Percentiles rank a stretch among this genome's conserved stretches.
Conservation (phyloP, 2,113 vertebrate genomes). For the Semnornis frantzii region DNA sequence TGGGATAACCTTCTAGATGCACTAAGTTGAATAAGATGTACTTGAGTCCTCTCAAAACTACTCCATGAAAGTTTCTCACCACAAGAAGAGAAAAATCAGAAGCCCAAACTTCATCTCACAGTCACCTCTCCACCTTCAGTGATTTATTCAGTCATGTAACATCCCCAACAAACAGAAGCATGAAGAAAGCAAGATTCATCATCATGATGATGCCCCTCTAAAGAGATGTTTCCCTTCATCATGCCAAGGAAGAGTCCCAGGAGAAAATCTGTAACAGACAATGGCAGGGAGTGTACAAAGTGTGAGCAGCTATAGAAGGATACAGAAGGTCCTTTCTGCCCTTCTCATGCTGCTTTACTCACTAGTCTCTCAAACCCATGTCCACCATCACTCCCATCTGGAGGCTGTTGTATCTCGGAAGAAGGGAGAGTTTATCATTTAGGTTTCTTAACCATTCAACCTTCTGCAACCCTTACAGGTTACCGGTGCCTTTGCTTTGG, state of each 20-base stretch:
- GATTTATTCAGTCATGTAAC: background rate
- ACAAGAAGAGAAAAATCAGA: background rate
- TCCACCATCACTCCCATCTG: background rate
- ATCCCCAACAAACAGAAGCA: background rate
- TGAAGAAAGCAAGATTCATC: background rate
- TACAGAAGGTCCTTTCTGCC: background rate
- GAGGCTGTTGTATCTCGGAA: background rate
- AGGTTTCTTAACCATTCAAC: background rate
- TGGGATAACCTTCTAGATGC: background rate
- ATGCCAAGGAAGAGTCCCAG: background rate
- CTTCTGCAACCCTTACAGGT: background rate
- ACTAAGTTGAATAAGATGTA: background rate
- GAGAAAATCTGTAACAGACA: background rate
- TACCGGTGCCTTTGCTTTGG: background rate
- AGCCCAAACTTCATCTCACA: background rate
- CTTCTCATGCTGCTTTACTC: background rate
- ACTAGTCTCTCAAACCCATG: background rate
- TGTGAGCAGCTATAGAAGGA: background rate
- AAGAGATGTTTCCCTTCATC: background rate
- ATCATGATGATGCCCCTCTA: background rate
- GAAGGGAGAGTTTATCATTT: background rate
- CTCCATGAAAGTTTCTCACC: background rate
- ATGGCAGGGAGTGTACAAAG: background rate
- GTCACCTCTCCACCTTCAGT: background rate
- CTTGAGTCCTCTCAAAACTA: background rate